Conservation (phyloP, 2,888 invertebrate species). For the Parascotia fuliginaria region DNA sequence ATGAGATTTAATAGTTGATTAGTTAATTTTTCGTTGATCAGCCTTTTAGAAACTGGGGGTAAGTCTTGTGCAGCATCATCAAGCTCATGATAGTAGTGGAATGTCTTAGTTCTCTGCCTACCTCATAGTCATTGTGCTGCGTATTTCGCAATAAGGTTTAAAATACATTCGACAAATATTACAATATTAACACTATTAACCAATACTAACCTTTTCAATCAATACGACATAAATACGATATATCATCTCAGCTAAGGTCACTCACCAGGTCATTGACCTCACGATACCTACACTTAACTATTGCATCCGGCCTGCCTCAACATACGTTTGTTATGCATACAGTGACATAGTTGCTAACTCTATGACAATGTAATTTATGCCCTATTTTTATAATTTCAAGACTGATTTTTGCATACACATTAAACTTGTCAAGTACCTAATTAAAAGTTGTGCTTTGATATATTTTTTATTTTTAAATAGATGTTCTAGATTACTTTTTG, state of each 20-base stretch:
- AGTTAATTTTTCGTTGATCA: too few relatives aligned
- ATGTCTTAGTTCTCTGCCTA: too few relatives aligned
- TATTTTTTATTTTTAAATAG: too few relatives aligned
- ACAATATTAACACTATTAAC: background rate
- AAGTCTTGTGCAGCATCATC: too few relatives aligned
- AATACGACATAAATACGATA: conserved; percentile 22
- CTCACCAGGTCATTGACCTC: conserved; percentile 57
- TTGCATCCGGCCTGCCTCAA: conserved; percentile 70
- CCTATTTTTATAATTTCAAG: background rate
- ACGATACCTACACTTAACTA: conserved; percentile 28
- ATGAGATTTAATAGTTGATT: too few relatives aligned
- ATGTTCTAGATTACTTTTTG: too few relatives aligned
- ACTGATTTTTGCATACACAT: conserved; percentile 7
- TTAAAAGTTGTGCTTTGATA: conserved; percentile 21
- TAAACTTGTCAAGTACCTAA: conserved; percentile 9
- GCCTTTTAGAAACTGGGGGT: too few relatives aligned
- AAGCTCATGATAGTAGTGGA: too few relatives aligned
- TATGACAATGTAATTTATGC: conserved; percentile 13
- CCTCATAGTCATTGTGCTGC: too few relatives aligned
- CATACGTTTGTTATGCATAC: conserved; percentile 37
- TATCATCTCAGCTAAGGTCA: conserved; percentile 59
- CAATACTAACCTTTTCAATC: conserved; percentile 33
- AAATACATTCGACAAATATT: too few relatives aligned
- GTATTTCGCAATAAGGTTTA: too few relatives aligned
- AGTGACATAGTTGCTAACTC: conserved; percentile 21